Conservation (phyloP, 2,888 invertebrate species). For the Hypena proboscidalis region DNA sequence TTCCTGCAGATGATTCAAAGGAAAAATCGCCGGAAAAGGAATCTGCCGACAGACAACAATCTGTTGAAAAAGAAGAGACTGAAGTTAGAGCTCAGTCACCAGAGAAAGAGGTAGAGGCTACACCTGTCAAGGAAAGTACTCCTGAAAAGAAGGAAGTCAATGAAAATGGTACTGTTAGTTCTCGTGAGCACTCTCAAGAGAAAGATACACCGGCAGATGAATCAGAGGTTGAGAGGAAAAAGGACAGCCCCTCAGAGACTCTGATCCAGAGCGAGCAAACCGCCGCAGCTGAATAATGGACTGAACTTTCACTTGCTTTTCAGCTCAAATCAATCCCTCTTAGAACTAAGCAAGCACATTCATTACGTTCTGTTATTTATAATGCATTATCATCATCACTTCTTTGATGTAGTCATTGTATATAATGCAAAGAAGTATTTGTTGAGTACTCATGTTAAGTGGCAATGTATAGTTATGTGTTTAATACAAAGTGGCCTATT, state of each 20-base stretch:
- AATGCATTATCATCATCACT: constrained; percentile 63
- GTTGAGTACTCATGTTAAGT: constrained; percentile 71
- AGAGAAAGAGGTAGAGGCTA: constrained; percentile 50
- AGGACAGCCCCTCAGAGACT: constrained; percentile 70
- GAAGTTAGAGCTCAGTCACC: constrained; percentile 51
- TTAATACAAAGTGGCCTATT: constrained; percentile 76
- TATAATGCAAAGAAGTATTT: constrained; percentile 72
- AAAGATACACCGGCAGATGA: constrained; percentile 51
- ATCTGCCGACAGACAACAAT: constrained; percentile 56
- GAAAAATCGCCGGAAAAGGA: constrained; percentile 51
- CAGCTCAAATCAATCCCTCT: constrained; percentile 77
- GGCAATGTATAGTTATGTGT: constrained; percentile 64
- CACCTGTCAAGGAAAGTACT: constrained; percentile 64
- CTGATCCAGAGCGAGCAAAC: constrained; percentile 76
- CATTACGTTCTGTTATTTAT: constrained; percentile 76
- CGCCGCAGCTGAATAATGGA: constrained; percentile 68
- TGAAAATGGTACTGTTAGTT: constrained; percentile 74
- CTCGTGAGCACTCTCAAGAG: constrained; percentile 75
- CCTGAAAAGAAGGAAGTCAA: constrained; percentile 65
- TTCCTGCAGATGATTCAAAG: constrained; percentile 38
- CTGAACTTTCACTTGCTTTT: constrained; percentile 63
- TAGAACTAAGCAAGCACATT: constrained; percentile 79
- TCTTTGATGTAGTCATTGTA: constrained; percentile 80
- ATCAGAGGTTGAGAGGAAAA: constrained; percentile 58
- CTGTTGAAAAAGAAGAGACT: constrained; percentile 55